Base-by-base conservation (phyloP, 2,888 invertebrate genomes). In the Epinotia bilunana region DNA sequence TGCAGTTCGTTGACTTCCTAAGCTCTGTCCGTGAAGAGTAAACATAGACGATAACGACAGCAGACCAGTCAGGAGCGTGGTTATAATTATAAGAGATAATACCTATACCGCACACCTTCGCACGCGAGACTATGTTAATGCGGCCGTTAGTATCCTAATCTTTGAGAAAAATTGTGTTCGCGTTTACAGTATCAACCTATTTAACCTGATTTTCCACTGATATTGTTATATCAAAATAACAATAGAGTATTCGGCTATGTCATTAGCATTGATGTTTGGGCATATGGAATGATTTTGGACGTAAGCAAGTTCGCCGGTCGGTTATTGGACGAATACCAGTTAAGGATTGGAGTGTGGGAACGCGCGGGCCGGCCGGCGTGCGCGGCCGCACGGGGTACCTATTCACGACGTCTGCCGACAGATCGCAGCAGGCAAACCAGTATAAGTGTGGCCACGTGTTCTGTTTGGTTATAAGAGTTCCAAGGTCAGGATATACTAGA, bases 331-430 rank as follows among this genome's bases (percentile, higher is more conserved):
- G 65, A 75, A 65, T 71, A 65, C 70, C 70, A 64, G 71, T 67
- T 67, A 72, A 72, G 71, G 65, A 75, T 75, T 57, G 57, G 68
- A 78, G 78, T 80, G 79, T 78, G 79, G 79, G 78, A 80, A 80
- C 74, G 78, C 73, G 61, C 64, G 79, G 79, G 53, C 68, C n/a
- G n/a, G n/a, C n/a, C n/a, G 65, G 64, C 78, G 33, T 46, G 72
- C 53, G 61, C 68, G 68, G 68, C 55, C 60, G 60, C n/a, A 53
- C 53, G n/a, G 53, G 53, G 53, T 53, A 13, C 5, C 4, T n/a
- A n/a, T n/a, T n/a, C 53, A n/a, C 53, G n/a, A 16, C 53, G 53
- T 7, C 6, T 53, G 39, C 39, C 39, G 53, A 53, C n/a, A 7
- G n/a, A 6, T 53, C 53, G 53, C 53, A n/a, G 1, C n/a, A n/a